Percentiles rank a stretch among this genome's conserved stretches.
phyloP scores from a whole-genome alignment of 2,888 invertebrate genomes.

The Matsumyia berberina region DNA sequence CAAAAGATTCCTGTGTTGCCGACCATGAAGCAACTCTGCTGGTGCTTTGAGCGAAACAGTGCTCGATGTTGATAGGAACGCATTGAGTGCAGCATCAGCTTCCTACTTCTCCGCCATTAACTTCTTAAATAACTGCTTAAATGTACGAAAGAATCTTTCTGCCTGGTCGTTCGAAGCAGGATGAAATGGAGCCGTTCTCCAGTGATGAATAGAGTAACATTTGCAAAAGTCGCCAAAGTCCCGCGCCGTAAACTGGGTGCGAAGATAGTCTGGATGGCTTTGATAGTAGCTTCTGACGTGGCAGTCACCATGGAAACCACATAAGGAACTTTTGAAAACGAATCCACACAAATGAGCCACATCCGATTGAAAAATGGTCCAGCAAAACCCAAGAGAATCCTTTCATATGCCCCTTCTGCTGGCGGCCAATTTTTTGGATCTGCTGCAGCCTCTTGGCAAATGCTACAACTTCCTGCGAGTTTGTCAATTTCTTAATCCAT shows the following conservation, averaged over 20 bases:
- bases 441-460: background rate
- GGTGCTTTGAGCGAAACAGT: too few relatives aligned
- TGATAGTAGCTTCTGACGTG: constrained; percentile 28
- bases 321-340: constrained; percentile 40
- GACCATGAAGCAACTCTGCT: too few relatives aligned
- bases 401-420: constrained; percentile 24
- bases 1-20: too few relatives aligned
- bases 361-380: constrained; percentile 48
- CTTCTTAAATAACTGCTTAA: constrained; percentile 27
- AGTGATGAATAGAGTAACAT: constrained; percentile 76
- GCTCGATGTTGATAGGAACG: constrained; percentile 16
- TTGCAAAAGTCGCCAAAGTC: constrained; percentile 75
- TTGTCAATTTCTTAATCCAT: constrained; percentile 32
- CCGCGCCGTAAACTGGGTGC: constrained; percentile 72
- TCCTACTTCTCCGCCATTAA: constrained; percentile 29
- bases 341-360: constrained; percentile 52
- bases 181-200: constrained; percentile 74
- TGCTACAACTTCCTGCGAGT: too few relatives aligned
- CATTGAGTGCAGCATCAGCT: constrained; percentile 14
- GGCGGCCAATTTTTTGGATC: constrained; percentile 25
- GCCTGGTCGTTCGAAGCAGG: constrained; percentile 30
- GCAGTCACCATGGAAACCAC: constrained; percentile 21
- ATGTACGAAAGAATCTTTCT: constrained; percentile 65
- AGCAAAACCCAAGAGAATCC: constrained; percentile 40
- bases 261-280: constrained; percentile 71